Evolutionary conservation across 2,888 invertebrate genomes (phyloP).

Genomic region (Pseudanteris insignis): DNA sequence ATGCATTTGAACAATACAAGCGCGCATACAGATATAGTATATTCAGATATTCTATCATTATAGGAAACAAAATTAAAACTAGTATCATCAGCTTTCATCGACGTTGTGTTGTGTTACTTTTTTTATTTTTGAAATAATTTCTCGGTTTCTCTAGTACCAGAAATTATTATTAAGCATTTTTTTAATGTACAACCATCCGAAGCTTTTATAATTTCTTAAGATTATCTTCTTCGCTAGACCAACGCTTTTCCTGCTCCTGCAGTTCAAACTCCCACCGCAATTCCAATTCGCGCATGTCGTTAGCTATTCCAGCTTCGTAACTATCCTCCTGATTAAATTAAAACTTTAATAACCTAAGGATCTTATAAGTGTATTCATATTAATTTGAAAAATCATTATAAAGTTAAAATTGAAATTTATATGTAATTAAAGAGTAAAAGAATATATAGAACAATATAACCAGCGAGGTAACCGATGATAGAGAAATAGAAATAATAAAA

Average conservation of each 20-base stretch:
- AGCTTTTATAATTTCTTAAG: slow-evolving; percentile 59
- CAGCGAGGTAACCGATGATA: no score
- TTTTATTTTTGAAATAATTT: no score
- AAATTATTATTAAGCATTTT: no score
- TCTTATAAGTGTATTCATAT: no score
- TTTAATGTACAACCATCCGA: no score
- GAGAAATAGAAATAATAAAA: no score
- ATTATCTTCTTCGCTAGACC: slow-evolving; percentile 72
- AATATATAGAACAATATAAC: no score
- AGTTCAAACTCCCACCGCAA: slow-evolving; percentile 75
- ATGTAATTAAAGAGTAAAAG: no score
- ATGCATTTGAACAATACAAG: background rate
- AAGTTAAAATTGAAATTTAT: no score
- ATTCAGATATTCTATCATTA: slow-evolving; percentile 23
- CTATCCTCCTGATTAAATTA: slow-evolving; percentile 68
- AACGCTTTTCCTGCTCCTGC: slow-evolving; percentile 72
- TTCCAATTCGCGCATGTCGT: slow-evolving; percentile 74
- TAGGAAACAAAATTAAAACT: slow-evolving; percentile 32
- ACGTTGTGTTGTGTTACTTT: slow-evolving; percentile 32
- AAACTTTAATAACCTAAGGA: no score
- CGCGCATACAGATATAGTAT: slow-evolving; percentile 17
- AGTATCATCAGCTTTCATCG: slow-evolving; percentile 36
- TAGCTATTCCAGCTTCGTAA: slow-evolving; percentile 74
- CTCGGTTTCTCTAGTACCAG: no score
- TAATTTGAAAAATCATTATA: no score